These are phyloP conservation scores for Orcinus orca DNA, from an alignment of 2,113 vertebrate species.

Conservation along the genomic window DNA sequence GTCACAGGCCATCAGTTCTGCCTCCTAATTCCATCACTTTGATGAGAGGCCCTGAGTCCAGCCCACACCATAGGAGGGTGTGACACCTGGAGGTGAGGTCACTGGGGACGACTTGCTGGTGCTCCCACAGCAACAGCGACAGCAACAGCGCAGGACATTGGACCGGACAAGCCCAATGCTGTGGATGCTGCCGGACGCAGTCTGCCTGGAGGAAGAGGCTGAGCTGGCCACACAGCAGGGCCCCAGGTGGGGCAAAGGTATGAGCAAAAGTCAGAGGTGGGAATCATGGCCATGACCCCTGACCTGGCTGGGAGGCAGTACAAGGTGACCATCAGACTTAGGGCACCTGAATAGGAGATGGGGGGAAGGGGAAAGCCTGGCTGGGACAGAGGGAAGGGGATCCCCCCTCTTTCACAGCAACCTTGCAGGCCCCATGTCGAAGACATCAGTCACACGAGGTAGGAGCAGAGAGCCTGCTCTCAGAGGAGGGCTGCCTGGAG, in stretches of 20 bases:
- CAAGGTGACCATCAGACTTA: background rate
- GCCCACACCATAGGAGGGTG: background rate
- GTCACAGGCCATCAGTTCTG: background rate
- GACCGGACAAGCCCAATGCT: background rate
- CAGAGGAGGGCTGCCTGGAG: background rate
- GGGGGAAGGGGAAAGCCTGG: background rate
- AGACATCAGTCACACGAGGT: background rate
- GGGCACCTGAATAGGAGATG: rapidly evolving
- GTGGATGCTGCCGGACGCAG: background rate
- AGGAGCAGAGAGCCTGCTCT: background rate
- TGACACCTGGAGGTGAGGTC: background rate
- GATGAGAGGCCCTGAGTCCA: background rate
- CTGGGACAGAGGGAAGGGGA: background rate
- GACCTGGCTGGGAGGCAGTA: background rate
- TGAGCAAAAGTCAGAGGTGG: background rate
- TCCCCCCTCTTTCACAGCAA: background rate
- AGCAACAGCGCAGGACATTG: background rate
- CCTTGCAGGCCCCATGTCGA: background rate
- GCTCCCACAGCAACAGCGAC: background rate
- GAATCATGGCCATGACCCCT: background rate
- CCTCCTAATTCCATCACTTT: background rate
- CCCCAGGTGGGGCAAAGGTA: background rate
- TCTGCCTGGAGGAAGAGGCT: background rate
- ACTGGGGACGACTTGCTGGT: background rate
- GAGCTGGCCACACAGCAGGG: background rate